Evolutionary conservation across 2,113 vertebrate genomes (phyloP), one percentile per base, ranked within the genome.

Genomic region (Sinocyclocheilus maitianheensis): DNA sequence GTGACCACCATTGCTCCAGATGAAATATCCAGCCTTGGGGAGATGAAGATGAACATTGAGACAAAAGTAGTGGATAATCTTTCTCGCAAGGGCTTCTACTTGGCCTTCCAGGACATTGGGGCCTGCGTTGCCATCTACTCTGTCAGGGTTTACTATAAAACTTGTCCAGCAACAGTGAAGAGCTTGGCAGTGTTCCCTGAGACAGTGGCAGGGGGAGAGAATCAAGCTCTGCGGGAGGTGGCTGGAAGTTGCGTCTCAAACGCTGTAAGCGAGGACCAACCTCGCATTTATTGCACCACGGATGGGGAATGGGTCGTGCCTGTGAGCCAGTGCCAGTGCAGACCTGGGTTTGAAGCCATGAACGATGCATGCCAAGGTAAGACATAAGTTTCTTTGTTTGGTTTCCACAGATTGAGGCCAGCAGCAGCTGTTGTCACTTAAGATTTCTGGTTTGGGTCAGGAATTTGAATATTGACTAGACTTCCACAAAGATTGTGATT

Each of bases 101-200:
- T 99, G 94, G 98, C 97, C 2, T 99, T 99, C 91, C 98, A 99
- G 93, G 98, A 99, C 91, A 94, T 98, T 0, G 98, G 98, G 0
- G 97, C 97, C 53, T 99, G 98, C 1, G 94, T 98, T 80, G 98
- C 97, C 0, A 88, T 99, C 63, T 94, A 98, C 22, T 98, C 97
- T 0, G 96, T 98, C 4, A 94, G 97, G 0, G 95, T 99, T 48
- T 99, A 97, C 90, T 99, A 99, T 93, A 98, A 99, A 93, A 95
- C 94, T 0, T 99, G 98, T 85, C 97, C 97, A 0, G 92, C 92
- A 14, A 94, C 95, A 6, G 85, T 96, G 2, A 93, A 94, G 87
- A 95, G 95, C 1, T 93, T 99, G 86, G 98, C 97, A 0, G 77
- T 0, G 0, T 99, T 99, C 90, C 96, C 97, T 0, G 95, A 97